Evolutionary conservation across 1,140 invertebrate genomes (phyloP), one percentile per base, ranked within the genome.

Genomic region (Plectrocnemia conspersa): DNA sequence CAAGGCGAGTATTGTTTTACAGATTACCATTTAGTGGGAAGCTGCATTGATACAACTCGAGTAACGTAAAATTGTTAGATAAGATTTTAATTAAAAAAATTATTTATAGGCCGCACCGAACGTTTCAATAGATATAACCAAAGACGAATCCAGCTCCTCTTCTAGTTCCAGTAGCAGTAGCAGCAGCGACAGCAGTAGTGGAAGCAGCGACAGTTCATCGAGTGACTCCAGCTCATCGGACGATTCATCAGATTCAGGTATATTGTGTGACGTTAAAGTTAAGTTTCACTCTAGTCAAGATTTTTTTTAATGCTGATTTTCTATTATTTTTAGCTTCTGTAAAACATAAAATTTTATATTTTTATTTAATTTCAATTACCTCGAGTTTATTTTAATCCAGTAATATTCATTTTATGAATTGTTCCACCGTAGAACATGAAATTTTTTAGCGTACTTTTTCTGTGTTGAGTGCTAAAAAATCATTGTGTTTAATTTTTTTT

Each of bases 1-100:
- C 1, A 92, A 91, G 74, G 73, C 52, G 44, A 73, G 63, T 42
- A 69, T 64, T 9, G 58, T 63, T 19, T 62, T 15, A 29, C 9
- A 48, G 1, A 35, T 22, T 38, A 15, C 40, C 25, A 32, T 42
- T 32, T 50, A 38, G 4, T n/a, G n/a, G n/a, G n/a, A n/a, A n/a
- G n/a, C n/a, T n/a, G n/a, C n/a, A n/a, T n/a, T n/a, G n/a, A n/a
- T n/a, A n/a, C n/a, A 7, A 29, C 27, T 29, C 27, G 27, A 29
- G 27, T 29, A n/a, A 29, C 41, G 56, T 25, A 36, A 49, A 25
- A 52, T 41, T 52, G 47, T 18, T 58, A 60, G 40, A 50, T 47
- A 54, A 46, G 48, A 10, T 36, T 68, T 64, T 48, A 25, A 22
- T 22, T 18, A 19, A 19, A 41, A 41, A 19, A 3, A 67, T 67